Conservation (phyloP, 2,113 vertebrate genomes). For the Rana temporaria region DNA sequence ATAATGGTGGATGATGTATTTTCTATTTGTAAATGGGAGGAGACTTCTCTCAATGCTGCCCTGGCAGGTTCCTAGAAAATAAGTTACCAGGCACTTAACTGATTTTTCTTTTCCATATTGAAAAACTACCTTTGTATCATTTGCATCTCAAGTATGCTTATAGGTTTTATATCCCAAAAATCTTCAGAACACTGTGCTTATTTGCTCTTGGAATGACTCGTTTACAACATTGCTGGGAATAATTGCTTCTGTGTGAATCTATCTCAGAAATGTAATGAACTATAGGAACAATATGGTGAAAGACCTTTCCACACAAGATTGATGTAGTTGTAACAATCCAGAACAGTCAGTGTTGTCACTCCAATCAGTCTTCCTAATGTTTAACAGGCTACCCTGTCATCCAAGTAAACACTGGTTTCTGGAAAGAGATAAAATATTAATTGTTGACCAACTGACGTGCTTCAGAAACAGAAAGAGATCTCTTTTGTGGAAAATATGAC, state of each 20-base stretch:
- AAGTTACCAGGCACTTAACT: too few species aligned
- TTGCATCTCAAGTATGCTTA: too few species aligned
- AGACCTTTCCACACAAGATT: neutral
- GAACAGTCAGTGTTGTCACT: neutral
- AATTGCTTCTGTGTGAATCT: neutral
- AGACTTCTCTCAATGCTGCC: too few species aligned
- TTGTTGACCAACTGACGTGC: neutral
- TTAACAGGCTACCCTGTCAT: neutral
- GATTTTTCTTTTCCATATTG: too few species aligned
- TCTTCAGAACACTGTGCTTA: neutral
- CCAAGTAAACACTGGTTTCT: neutral
- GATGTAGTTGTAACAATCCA: neutral
- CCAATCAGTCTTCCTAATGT: neutral
- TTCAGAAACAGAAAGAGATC: too few species aligned
- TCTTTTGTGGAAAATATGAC: neutral
- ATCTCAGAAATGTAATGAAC: constrained; percentile 1
- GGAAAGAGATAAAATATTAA: neutral
- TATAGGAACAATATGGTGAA: neutral
- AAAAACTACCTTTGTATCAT: too few species aligned
- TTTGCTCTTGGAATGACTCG: neutral
- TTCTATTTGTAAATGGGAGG: too few species aligned
- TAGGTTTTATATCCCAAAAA: too few species aligned
- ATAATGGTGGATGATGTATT: too few species aligned
- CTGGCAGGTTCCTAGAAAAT: too few species aligned
- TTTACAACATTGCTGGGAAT: neutral